These are phyloP conservation scores for Peromyscus eremicus DNA, from an alignment of 2,797 vertebrate genomes.

Conservation along the genomic window DNA sequence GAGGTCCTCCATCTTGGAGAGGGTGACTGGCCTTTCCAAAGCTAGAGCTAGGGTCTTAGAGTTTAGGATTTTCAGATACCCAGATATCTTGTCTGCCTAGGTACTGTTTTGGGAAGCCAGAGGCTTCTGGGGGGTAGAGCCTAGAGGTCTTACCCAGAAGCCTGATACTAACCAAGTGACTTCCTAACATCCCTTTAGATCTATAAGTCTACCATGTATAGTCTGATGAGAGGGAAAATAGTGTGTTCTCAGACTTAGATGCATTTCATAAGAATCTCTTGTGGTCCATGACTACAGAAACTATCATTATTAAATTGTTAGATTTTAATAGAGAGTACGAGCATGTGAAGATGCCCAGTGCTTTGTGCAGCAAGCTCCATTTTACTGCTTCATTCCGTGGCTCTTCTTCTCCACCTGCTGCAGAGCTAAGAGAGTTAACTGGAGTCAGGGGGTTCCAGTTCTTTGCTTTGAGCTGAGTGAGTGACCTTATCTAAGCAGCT, in stretches of 20 bases:
- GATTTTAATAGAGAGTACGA: background rate
- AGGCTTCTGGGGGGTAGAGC: background rate
- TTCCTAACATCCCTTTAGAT: background rate
- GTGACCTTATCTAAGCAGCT: background rate
- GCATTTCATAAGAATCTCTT: background rate
- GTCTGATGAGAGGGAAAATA: background rate
- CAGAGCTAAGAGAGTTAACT: background rate
- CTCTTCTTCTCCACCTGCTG: background rate
- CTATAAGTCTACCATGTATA: background rate
- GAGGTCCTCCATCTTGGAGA: background rate
- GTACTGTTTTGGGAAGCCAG: background rate
- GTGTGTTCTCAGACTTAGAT: background rate
- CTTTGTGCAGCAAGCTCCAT: background rate
- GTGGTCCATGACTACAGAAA: background rate
- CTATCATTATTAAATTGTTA: background rate
- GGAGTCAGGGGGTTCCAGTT: background rate
- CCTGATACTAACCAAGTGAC: background rate
- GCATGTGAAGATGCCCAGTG: background rate
- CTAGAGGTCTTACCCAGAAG: background rate
- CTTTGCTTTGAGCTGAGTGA: background rate
- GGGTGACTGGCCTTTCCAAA: background rate
- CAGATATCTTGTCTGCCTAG: background rate
- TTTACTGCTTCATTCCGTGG: background rate
- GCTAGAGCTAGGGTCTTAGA: background rate
- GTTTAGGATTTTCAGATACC: background rate